A percentile compares a stretch with the other conserved stretches of the same genome.
Conservation (phyloP, 2,113 vertebrate species). For the Machaerirhynchus nigripectus region DNA sequence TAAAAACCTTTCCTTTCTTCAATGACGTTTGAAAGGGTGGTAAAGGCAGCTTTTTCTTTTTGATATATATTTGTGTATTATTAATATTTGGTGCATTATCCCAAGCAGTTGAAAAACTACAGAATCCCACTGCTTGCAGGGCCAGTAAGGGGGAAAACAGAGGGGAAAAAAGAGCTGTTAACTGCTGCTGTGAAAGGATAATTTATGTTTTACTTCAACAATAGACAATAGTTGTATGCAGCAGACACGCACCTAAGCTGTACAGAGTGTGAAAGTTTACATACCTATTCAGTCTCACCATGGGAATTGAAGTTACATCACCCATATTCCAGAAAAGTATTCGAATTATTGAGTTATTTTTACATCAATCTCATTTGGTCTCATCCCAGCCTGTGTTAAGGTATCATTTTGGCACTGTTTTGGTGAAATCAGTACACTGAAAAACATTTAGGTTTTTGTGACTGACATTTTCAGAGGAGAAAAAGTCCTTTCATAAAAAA, state of each 20-base stretch:
- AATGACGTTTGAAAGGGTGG: not conserved
- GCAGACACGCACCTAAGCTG: not conserved
- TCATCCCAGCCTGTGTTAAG: not conserved
- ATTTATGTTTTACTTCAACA: not conserved
- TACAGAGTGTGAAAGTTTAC: not conserved
- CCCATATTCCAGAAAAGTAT: not conserved
- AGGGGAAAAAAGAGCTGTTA: not conserved
- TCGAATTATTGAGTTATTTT: not conserved
- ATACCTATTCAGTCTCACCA: fast-evolving
- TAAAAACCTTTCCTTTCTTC: not conserved
- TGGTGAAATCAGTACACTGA: not conserved
- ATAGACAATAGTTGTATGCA: not conserved
- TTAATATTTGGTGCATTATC: not conserved
- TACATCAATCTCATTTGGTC: not conserved
- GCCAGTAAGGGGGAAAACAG: not conserved
- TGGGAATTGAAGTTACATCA: not conserved
- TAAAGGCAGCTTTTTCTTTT: not conserved
- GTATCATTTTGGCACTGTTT: not conserved
- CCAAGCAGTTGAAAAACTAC: not conserved
- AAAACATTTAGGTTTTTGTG: not conserved
- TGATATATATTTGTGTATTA: not conserved
- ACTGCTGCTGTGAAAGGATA: not conserved
- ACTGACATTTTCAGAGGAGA: not conserved
- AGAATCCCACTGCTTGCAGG: not conserved
- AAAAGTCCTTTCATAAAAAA: not conserved